These are phyloP conservation scores for Clitarchus hookeri DNA, from an alignment of 2,888 invertebrate genomes.

Conservation along the genomic window DNA sequence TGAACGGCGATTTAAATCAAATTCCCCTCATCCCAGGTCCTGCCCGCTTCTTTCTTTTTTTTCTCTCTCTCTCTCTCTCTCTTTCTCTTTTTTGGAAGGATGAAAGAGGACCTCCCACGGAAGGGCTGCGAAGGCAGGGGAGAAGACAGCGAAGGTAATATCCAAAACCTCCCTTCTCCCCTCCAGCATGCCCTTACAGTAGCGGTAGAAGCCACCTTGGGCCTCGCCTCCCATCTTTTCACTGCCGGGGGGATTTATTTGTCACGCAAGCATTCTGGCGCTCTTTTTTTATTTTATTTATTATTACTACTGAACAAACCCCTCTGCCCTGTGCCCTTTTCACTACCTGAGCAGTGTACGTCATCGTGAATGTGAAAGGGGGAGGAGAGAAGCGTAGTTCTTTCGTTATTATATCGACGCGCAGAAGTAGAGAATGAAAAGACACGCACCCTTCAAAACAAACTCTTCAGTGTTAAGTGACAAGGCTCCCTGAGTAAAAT, in stretches of 20 bases:
- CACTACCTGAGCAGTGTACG: too few species aligned
- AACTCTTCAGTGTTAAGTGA: not conserved
- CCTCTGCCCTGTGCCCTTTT: too few species aligned
- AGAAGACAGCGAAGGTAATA: not conserved
- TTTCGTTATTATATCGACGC: conserved; percentile 1
- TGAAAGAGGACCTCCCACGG: conserved; percentile 1
- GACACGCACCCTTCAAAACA: not conserved
- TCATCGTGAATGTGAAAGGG: not conserved
- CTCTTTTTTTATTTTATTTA: not conserved
- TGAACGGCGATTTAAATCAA: not conserved
- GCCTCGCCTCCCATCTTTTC: not conserved
- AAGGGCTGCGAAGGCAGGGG: not conserved
- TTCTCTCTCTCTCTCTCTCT: not conserved
- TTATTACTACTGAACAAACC: not conserved
- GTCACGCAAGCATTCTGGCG: not conserved
- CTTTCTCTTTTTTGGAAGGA: not conserved
- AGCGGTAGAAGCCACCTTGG: not conserved
- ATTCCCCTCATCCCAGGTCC: not conserved
- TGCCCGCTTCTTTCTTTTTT: not conserved
- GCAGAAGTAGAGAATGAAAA: not conserved
- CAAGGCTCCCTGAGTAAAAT: not conserved
- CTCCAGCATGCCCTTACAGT: not conserved
- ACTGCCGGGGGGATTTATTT: not conserved
- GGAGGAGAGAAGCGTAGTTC: not conserved
- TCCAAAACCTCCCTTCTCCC: not conserved